A percentile compares a stretch with the other conserved stretches of the same genome.
These are phyloP conservation scores for Epirrita christyi DNA, from an alignment of 2,888 invertebrate species.

Conservation along the genomic window DNA sequence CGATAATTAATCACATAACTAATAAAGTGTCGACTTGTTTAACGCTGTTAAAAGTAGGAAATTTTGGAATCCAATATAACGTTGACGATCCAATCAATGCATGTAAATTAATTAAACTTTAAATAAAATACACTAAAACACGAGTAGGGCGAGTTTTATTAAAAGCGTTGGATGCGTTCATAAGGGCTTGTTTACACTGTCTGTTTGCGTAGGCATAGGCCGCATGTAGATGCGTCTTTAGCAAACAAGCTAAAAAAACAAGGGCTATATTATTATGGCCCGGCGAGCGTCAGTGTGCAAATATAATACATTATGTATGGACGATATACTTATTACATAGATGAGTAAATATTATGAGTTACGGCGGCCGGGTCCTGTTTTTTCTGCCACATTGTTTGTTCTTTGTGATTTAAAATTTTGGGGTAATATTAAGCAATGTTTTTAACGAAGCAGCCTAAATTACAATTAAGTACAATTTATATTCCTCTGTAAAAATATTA, in stretches of 20 bases:
- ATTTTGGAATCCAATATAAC: conserved; percentile 19
- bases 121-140: conserved; percentile 59
- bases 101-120: conserved; percentile 48
- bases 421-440: conserved; percentile 3
- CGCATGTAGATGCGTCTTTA: conserved; percentile 80
- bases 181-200: conserved; percentile 77
- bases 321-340: conserved; percentile 34
- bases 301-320: conserved; percentile 40
- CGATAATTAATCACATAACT: conserved; percentile 21
- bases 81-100: conserved; percentile 32
- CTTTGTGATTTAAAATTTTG: conserved; percentile 18
- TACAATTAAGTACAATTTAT: no score
- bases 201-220: conserved; percentile 76
- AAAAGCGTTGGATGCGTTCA: conserved; percentile 67
- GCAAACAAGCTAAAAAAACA: conserved; percentile 83
- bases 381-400: conserved; percentile 19
- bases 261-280: conserved; percentile 70
- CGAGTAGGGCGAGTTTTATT: conserved; percentile 64
- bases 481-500: no score
- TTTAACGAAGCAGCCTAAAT: neutral
- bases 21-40: conserved; percentile 21
- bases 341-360: conserved; percentile 29
- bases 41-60: conserved; percentile 20
- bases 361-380: conserved; percentile 16
- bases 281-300: conserved; percentile 45